A percentile compares a stretch with the other conserved stretches of the same genome.
These are phyloP conservation scores for Moxostoma hubbsi DNA, from an alignment of 2,797 vertebrate species.

Conservation along the genomic window DNA sequence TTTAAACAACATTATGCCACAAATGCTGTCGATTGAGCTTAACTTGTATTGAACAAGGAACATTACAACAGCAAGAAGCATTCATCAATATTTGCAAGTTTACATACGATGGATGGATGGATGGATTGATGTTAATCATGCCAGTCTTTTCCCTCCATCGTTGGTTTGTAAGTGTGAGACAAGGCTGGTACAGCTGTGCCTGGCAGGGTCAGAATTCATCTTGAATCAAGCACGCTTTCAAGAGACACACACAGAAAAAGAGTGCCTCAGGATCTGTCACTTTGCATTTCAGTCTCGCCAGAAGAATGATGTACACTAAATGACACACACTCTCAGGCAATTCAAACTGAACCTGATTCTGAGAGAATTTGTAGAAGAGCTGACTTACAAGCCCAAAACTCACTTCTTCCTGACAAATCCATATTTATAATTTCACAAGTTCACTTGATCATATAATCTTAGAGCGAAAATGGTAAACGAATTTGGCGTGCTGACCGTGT, in stretches of 20 bases:
- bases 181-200: constrained; percentile 21
- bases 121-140: not conserved
- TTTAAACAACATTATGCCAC: too few species aligned
- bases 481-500: too few species aligned
- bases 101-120: too few species aligned
- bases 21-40: too few species aligned
- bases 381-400: not conserved
- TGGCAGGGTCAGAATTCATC: constrained; percentile 21
- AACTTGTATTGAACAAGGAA: too few species aligned
- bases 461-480: too few species aligned
- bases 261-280: constrained; percentile 46
- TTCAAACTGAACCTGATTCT: constrained; percentile 2
- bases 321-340: constrained; percentile 9
- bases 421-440: not conserved
- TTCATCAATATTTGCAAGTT: not conserved
- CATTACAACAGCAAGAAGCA: not conserved
- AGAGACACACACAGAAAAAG: constrained; percentile 29
- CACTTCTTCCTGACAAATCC: not conserved
- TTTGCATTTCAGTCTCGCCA: constrained; percentile 19
- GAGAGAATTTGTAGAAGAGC: not conserved
- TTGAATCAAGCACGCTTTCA: constrained; percentile 28
- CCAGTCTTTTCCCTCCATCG: not conserved
- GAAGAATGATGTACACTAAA: constrained; percentile 31
- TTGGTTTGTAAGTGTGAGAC: constrained; percentile 1
- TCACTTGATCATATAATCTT: too few species aligned